Evolutionary conservation across 2,113 vertebrate species (phyloP).

Genomic region (Clarias macrocephalus): DNA sequence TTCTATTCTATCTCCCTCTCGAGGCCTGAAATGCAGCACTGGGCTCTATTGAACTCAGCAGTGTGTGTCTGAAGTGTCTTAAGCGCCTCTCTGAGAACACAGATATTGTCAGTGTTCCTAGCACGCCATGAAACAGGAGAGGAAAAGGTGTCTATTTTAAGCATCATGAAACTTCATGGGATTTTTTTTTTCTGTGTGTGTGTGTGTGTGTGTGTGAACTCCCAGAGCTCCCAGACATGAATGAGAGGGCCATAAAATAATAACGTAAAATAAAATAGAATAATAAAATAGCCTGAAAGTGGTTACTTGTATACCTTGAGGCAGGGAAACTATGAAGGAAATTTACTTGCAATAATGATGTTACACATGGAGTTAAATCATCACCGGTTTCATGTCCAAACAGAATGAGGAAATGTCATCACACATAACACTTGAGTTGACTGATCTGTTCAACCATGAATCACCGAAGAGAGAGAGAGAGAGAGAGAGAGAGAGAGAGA

Average conservation of each 20-base stretch:
- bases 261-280: conserved; percentile 18
- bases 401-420: conserved; percentile 1
- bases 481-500: background rate
- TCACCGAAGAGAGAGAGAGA: background rate
- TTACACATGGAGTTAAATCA: background rate
- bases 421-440: background rate
- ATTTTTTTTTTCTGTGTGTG: background rate
- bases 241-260: conserved; percentile 7
- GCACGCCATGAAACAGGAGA: background rate
- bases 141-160: conserved; percentile 32
- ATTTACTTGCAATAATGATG: background rate
- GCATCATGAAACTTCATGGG: conserved; percentile 23
- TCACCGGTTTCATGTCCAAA: conserved; percentile 15
- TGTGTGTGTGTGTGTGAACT: background rate
- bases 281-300: conserved; percentile 12
- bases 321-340: background rate
- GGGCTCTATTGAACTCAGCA: conserved; percentile 20
- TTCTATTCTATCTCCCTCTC: conserved; percentile 42
- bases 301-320: conserved; percentile 10
- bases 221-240: conserved; percentile 3
- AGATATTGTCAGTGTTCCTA: conserved; percentile 31
- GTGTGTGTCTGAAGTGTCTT: conserved; percentile 27
- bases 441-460: background rate
- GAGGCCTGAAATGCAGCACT: conserved; percentile 37
- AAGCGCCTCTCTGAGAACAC: conserved; percentile 7